Evolutionary conservation across 2,888 invertebrate species (phyloP).

Genomic region (Ichneumon xanthorius): DNA sequence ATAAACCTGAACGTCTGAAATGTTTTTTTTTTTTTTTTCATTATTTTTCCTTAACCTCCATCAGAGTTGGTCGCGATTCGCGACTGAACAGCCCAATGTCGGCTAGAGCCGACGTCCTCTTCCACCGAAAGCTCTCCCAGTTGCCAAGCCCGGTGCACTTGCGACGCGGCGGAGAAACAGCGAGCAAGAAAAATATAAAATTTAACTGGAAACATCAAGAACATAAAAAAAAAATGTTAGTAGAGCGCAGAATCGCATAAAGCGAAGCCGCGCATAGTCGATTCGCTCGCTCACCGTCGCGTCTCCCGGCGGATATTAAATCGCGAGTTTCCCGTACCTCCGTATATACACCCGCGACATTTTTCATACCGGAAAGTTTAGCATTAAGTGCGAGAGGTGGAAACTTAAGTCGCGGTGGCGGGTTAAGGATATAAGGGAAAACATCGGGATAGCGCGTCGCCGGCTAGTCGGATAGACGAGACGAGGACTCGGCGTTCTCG

Average conservation of each 20-base stretch:
- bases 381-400: constrained; percentile 59
- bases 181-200: background rate
- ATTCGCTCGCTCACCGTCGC: constrained; percentile 54
- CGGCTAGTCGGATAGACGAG: constrained; percentile 63
- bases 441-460: constrained; percentile 42
- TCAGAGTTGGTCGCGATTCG: too few species aligned
- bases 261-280: constrained; percentile 69
- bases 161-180: background rate
- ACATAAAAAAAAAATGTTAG: constrained; percentile 12
- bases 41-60: too few species aligned
- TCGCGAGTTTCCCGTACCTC: constrained; percentile 50
- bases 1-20: too few species aligned
- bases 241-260: constrained; percentile 47
- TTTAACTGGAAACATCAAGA: background rate
- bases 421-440: constrained; percentile 29
- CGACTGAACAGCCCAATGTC: too few species aligned
- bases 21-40: too few species aligned
- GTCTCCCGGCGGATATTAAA: constrained; percentile 75
- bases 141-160: background rate
- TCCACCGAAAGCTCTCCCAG: background rate
- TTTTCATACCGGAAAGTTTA: constrained; percentile 78
- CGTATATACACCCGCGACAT: constrained; percentile 64
- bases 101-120: background rate
- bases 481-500: constrained; percentile 44
- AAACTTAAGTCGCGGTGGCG: constrained; percentile 50